Evolutionary conservation across 1,140 invertebrate species (phyloP).

Genomic region (Drosophila aff.): DNA sequence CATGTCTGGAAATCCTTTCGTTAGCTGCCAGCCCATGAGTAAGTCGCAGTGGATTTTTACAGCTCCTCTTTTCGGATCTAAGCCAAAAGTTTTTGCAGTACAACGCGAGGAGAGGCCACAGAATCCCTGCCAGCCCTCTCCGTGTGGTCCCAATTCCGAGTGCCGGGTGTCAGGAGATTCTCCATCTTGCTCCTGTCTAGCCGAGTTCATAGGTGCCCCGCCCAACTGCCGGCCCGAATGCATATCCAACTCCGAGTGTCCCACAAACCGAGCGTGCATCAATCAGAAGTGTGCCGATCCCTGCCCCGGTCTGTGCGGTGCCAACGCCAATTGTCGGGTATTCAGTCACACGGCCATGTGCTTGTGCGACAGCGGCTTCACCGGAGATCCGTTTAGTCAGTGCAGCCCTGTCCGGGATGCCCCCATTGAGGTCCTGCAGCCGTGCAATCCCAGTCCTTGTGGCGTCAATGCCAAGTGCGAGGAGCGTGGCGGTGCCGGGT

Average conservation of each 20-base stretch:
- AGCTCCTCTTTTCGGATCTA: not conserved
- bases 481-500: slow-evolving; percentile 88
- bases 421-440: slow-evolving; percentile 74
- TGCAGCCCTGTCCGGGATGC: slow-evolving; percentile 88
- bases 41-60: slow-evolving; percentile 84
- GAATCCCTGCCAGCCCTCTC: slow-evolving; percentile 89
- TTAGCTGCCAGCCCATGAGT: slow-evolving; percentile 86
- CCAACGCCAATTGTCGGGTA: slow-evolving; percentile 74
- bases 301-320: slow-evolving; percentile 71
- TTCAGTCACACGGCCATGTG: slow-evolving; percentile 85
- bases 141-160: slow-evolving; percentile 91
- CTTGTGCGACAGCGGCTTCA: slow-evolving; percentile 86
- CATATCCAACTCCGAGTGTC: slow-evolving; percentile 91
- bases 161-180: slow-evolving; percentile 88
- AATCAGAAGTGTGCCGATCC: slow-evolving; percentile 86
- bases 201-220: slow-evolving; percentile 91
- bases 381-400: slow-evolving; percentile 86
- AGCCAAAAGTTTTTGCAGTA: slow-evolving; percentile 76
- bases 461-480: slow-evolving; percentile 92
- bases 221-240: slow-evolving; percentile 93
- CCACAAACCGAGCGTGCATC: slow-evolving; percentile 92
- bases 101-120: slow-evolving; percentile 82
- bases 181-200: slow-evolving; percentile 90
- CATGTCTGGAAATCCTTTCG: slow-evolving; percentile 89
- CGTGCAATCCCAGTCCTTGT: slow-evolving; percentile 87